phyloP scores from a whole-genome alignment of 2,113 vertebrate species.

The Brachyhypopomus gauderio region DNA sequence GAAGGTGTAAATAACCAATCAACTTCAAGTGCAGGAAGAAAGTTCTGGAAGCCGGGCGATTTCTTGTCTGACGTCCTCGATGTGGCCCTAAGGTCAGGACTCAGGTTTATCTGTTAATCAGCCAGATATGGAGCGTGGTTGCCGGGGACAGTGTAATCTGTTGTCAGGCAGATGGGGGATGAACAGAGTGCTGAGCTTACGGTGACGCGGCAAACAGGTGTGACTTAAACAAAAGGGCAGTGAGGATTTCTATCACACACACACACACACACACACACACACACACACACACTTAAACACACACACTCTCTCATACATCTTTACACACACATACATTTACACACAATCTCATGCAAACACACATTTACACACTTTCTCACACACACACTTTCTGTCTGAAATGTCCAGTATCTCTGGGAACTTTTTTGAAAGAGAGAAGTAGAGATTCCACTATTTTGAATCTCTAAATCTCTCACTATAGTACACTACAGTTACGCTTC shows the following conservation, averaged over 20 bases:
- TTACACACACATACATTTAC: too few relatives aligned
- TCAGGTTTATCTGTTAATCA: not conserved
- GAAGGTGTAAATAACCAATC: not conserved
- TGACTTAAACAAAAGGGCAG: constrained; percentile 23
- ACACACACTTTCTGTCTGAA: too few relatives aligned
- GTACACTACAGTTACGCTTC: too few relatives aligned
- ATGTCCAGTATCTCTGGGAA: too few relatives aligned
- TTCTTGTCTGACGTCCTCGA: not conserved
- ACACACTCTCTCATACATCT: not conserved
- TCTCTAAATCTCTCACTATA: too few relatives aligned
- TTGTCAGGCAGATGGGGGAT: constrained; percentile 9
- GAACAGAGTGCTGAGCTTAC: constrained; percentile 7
- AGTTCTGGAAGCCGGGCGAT: not conserved
- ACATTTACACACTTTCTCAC: too few relatives aligned
- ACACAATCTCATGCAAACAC: too few relatives aligned
- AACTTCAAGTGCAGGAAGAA: not conserved
- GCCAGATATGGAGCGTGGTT: not conserved
- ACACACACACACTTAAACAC: too few relatives aligned
- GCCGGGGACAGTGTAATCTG: not conserved
- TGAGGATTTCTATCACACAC: not conserved
- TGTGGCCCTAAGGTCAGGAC: not conserved
- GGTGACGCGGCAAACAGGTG: not conserved
- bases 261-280: too few relatives aligned
- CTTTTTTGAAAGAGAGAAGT: too few relatives aligned
- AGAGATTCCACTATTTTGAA: too few relatives aligned